phyloP scores from a whole-genome alignment of 2,888 invertebrate genomes.

The Biston betularia region DNA sequence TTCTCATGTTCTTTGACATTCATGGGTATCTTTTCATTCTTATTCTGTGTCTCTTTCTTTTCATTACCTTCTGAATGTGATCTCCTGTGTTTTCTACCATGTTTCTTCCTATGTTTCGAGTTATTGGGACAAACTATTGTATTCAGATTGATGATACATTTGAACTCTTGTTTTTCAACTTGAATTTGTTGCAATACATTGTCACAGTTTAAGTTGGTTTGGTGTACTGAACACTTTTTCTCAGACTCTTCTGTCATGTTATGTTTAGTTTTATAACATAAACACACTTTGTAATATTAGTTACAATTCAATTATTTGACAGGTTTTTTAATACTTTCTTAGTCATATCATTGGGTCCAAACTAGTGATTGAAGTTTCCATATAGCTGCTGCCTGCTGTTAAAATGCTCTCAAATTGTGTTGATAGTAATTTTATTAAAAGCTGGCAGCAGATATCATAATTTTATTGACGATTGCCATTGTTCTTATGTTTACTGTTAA shows the following conservation, averaged over 20 bases:
- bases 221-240: not conserved
- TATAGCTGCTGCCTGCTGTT: not conserved
- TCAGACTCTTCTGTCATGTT: not conserved
- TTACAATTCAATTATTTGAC: not conserved
- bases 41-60: not conserved
- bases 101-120: constrained; percentile 12
- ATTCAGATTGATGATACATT: constrained; percentile 41
- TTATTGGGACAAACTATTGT: constrained; percentile 33
- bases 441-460: too few relatives aligned
- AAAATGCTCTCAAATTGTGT: too few relatives aligned
- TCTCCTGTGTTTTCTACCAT: constrained; percentile 3
- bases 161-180: constrained; percentile 26
- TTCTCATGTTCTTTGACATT: not conserved
- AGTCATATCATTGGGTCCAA: not conserved
- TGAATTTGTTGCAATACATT: constrained; percentile 31
- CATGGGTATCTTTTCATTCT: not conserved
- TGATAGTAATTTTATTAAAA: too few relatives aligned
- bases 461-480: too few relatives aligned
- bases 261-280: not conserved
- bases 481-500: too few relatives aligned
- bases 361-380: not conserved
- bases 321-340: not conserved
- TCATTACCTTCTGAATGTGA: not conserved
- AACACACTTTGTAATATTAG: too few relatives aligned
- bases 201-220: constrained; percentile 13